Evolutionary conservation across 2,797 vertebrate genomes (phyloP), one percentile per base, ranked within the genome.

Genomic region (Manis javanica): DNA sequence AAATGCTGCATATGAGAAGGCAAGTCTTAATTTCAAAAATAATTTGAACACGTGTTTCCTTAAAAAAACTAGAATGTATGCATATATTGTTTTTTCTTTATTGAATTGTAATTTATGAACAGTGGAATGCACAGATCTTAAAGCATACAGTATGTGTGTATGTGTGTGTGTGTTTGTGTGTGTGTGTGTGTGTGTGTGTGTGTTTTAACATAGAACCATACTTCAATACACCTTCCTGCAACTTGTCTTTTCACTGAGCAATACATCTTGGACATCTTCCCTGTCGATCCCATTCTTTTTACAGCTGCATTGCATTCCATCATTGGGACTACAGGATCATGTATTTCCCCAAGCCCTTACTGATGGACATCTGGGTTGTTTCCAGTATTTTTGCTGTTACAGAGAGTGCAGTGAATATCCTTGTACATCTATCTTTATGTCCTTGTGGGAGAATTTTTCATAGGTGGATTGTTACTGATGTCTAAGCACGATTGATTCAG

Each of bases 381-480:
- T 81, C 61, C 77, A 71, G 0, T 69, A 29, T 51, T 42, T 79
- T 51, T 18, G 46, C 77, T 37, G 77, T 71, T 90, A 57, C 19
- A 57, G 21, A 81, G 75, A 63, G 69, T 31, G 39, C 26, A 24
- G 84, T 31, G 34, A 87, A 66, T 83, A 74, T 68, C 87, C 61
- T 78, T 42, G 68, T 8, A 9, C 81, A 81, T 90, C 77, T 75
- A 23, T 90, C 81, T 93, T 24, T 68, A 71, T 92, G 90, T 16
- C 94, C 94, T 94, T 90, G 94, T 1, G 79, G 94, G 94, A 74
- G 85, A 37, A 21, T 42, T 90, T 89, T 49, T 92, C 88, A 34
- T 15, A 79, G 95, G 69, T 75, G 64, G 59, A 66, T 72, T 77
- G 74, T 87, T 95, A 90, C 31, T 90, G 91, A 95, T 85, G 88